Evolutionary conservation across 2,888 invertebrate species (phyloP).

Genomic region (Priocnemis perturbator): DNA sequence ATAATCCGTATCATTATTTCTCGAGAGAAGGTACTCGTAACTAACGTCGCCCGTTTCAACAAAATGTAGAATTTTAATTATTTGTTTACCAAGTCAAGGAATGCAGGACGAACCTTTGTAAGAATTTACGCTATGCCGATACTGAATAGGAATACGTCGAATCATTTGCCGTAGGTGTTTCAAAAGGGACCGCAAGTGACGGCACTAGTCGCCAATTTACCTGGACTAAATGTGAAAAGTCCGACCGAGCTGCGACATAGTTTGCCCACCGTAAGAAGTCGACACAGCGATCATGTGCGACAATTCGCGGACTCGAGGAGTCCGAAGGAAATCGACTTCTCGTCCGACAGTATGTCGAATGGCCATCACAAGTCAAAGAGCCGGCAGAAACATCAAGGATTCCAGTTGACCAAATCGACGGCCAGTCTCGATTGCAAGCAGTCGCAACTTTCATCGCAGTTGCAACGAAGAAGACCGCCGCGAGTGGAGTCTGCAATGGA

Average conservation of each 20-base stretch:
- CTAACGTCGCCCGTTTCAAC: too few relatives aligned
- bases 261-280: slow-evolving; percentile 62
- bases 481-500: slow-evolving; percentile 64
- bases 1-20: too few relatives aligned
- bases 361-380: slow-evolving; percentile 78
- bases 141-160: too few relatives aligned
- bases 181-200: slow-evolving; percentile 89
- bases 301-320: slow-evolving; percentile 51
- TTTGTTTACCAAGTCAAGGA: too few relatives aligned
- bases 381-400: slow-evolving; percentile 55
- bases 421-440: slow-evolving; percentile 68
- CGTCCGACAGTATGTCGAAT: slow-evolving; percentile 76
- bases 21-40: too few relatives aligned
- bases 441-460: slow-evolving; percentile 52
- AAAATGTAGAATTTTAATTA: too few relatives aligned
- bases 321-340: slow-evolving; percentile 76
- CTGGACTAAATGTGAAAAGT: slow-evolving; percentile 77
- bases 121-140: too few relatives aligned
- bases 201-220: slow-evolving; percentile 82
- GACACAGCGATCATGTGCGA: slow-evolving; percentile 57
- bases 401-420: slow-evolving; percentile 67
- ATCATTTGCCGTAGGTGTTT: slow-evolving; percentile 81
- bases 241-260: slow-evolving; percentile 65
- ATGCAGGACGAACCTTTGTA: too few relatives aligned
- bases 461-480: slow-evolving; percentile 60